Percentiles rank a stretch among this genome's conserved stretches.
phyloP scores from a whole-genome alignment of 2,888 invertebrate genomes.

The Apoderus coryli region DNA sequence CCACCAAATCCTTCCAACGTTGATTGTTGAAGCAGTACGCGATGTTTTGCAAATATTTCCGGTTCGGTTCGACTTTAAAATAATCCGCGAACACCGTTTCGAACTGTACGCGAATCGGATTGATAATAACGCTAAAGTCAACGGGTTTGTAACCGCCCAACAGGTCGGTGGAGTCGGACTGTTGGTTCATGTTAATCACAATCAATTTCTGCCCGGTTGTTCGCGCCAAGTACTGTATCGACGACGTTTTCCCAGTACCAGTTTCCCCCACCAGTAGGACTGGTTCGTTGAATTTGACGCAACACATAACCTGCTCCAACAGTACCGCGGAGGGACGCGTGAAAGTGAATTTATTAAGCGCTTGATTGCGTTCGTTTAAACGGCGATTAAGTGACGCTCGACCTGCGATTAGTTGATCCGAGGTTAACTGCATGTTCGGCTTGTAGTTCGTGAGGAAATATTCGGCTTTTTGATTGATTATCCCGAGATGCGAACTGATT shows the following conservation, averaged over 20 bases:
- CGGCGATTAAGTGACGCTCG: conserved; percentile 39
- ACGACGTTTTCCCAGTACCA: conserved; percentile 95
- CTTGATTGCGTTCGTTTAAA: conserved; percentile 18
- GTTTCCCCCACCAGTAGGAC: conserved; percentile 95
- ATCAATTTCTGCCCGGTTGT: conserved; percentile 71
- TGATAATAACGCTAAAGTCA: conserved; percentile 69
- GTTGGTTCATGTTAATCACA: conserved; percentile 98
- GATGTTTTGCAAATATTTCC: conserved; percentile 67
- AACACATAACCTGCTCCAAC: conserved; percentile 77
- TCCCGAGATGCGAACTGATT: conserved; percentile 69
- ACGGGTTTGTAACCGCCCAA: conserved; percentile 96
- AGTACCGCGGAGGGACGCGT: conserved; percentile 69
- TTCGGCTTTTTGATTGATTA: conserved; percentile 67
- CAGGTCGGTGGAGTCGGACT: conserved; percentile 92
- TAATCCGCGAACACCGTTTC: conserved; percentile 68
- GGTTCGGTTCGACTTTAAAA: conserved; percentile 62
- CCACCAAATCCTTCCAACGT: conserved; percentile 56
- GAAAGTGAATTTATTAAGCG: conserved; percentile 58
- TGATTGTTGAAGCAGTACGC: conserved; percentile 59
- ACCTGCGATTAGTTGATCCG: conserved; percentile 51
- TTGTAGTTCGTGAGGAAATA: conserved; percentile 67
- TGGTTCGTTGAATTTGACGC: conserved; percentile 72
- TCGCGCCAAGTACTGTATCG: conserved; percentile 80
- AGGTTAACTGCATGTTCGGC: conserved; percentile 50
- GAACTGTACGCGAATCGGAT: conserved; percentile 71